Evolutionary conservation across 2,797 vertebrate genomes (phyloP).

Genomic region (Benthosema pterotum): DNA sequence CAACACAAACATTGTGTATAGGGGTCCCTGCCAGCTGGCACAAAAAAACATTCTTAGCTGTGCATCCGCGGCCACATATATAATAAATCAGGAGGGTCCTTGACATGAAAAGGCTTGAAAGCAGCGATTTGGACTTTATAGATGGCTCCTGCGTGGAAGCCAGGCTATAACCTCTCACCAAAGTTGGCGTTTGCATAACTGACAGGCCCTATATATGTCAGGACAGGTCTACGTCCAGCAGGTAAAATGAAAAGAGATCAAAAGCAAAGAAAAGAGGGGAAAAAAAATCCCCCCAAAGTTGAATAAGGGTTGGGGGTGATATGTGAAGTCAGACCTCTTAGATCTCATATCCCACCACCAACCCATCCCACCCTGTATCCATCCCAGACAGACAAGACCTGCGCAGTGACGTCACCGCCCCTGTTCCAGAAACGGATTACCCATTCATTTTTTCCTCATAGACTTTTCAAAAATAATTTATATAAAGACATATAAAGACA

Average conservation of each 20-base stretch:
- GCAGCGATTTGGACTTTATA: no score
- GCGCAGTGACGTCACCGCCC: no score
- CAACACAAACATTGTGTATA: no score
- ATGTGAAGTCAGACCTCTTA: slow-evolving; percentile 65
- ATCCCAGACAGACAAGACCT: slow-evolving; percentile 57
- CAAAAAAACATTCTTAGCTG: no score
- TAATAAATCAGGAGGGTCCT: no score
- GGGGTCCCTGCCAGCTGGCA: no score
- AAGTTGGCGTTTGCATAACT: slow-evolving; percentile 54
- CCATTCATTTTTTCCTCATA: no score
- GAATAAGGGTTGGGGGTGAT: slow-evolving; percentile 21
- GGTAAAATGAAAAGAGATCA: slow-evolving; percentile 69
- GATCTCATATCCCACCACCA: slow-evolving; percentile 60
- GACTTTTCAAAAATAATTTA: no score
- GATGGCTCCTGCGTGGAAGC: neutral
- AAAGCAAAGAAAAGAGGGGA: slow-evolving; percentile 37
- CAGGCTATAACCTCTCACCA: slow-evolving; percentile 47
- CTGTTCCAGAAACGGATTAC: no score
- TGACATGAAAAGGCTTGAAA: no score
- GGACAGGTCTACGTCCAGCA: slow-evolving; percentile 47
- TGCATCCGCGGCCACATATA: no score
- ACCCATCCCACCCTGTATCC: slow-evolving; percentile 23
- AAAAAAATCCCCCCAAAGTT: slow-evolving; percentile 22
- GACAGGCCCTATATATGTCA: slow-evolving; percentile 38
- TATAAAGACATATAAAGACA: no score